Conservation (phyloP, 1,140 invertebrate species). For the Zaprionus davidi region DNA sequence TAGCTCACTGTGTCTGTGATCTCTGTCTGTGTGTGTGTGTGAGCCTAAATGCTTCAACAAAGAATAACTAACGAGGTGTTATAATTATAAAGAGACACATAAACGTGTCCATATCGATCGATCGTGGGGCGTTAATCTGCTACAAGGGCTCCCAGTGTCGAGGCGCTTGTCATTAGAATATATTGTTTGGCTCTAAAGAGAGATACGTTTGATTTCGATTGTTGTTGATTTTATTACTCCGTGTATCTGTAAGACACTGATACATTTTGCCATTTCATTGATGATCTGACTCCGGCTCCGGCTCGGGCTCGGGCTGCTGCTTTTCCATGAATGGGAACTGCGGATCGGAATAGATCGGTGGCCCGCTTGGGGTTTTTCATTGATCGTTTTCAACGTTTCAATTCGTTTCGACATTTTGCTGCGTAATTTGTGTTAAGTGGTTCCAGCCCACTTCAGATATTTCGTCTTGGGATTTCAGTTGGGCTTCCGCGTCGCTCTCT, state of each 20-base stretch:
- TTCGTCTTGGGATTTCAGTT: conserved; percentile 22
- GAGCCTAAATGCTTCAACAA: conserved; percentile 72
- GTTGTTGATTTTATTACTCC: conserved; percentile 71
- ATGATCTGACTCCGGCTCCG: conserved; percentile 18
- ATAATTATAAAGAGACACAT: conserved; percentile 71
- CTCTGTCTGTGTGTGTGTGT: conserved; percentile 10
- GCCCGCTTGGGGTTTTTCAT: conserved; percentile 51
- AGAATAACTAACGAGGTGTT: conserved; percentile 81
- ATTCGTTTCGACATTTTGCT: conserved; percentile 83
- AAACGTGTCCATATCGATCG: conserved; percentile 41
- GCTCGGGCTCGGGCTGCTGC: neutral
- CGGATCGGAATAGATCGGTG: conserved; percentile 10
- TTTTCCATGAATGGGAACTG: conserved; percentile 58
- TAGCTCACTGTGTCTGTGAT: neutral
- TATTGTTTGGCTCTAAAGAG: conserved; percentile 57
- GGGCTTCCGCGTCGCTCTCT: conserved; percentile 24
- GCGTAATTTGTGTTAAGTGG: conserved; percentile 84
- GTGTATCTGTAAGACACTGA: conserved; percentile 59
- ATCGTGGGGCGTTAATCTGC: conserved; percentile 61
- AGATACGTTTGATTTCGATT: conserved; percentile 30
- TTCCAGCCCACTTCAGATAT: conserved; percentile 77
- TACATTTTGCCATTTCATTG: conserved; percentile 74
- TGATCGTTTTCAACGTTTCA: conserved; percentile 72
- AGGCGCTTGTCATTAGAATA: conserved; percentile 79
- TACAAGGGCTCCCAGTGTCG: conserved; percentile 50